Evolutionary conservation across 2,888 invertebrate species (phyloP), one percentile per base, ranked within the genome.

Genomic region (Scaptomyza parva): DNA sequence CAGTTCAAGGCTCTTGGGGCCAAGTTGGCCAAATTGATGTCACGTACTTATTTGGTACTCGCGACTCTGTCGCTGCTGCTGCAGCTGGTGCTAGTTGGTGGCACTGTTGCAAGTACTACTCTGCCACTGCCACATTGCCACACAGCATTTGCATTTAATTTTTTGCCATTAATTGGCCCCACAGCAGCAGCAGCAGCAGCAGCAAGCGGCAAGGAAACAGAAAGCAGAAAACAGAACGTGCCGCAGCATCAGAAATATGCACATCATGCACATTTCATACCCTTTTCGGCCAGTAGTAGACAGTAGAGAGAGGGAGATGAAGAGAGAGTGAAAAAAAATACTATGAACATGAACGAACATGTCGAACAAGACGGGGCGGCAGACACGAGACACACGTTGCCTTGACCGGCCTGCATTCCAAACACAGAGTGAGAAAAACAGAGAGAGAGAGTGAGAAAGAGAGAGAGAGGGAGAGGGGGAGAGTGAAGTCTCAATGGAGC

Each of bases 371-470:
- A n/a, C 44, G 33, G 48, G 30, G 18, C 24, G 30, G 18, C 24
- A 33, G 57, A n/a, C 17, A 37, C 37, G 9, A 17, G 58, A 44
- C 37, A 59, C 51, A 40, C 20, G 60, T 77, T 78, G 79, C 81
- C 81, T 79, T 81, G 79, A 79, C 79, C 78, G 79, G 81, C 76
- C 76, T 76, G 54, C 60, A 68, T 40, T 58, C 58, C 45, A 57
- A 7, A 59, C 40, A 47, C 17, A 47, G 41, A 41, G 41, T 30
- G 17, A 12, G 8, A 3, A 7, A n/a, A 0, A 14, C 7, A n/a
- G 0, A 8, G 43, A 17, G 22, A 28, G 14, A 26, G 18, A n/a
- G 6, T 8, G 20, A 7, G 8, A 5, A 12, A n/a, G 0, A 18
- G 8, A 12, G 0, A 9, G 41, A 14, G 20, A 28, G 43, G 2